These are phyloP conservation scores for Aepyceros melampus DNA, from an alignment of 2,113 vertebrate genomes.

Conservation along the genomic window DNA sequence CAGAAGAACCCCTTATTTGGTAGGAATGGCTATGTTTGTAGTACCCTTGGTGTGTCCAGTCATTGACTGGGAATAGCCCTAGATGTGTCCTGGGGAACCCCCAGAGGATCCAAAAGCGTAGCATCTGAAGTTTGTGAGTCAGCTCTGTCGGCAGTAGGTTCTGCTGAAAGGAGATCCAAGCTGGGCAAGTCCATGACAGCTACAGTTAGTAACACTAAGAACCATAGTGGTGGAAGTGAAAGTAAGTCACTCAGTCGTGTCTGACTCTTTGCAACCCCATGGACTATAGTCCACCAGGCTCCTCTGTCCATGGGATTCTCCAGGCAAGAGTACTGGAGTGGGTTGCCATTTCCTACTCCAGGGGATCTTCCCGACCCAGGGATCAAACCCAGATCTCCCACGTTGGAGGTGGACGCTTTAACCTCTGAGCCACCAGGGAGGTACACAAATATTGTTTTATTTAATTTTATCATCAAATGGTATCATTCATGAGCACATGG, in stretches of 20 bases:
- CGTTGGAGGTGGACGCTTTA: no score
- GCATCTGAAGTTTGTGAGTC: not conserved
- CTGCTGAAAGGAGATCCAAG: not conserved
- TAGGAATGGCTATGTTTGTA: not conserved
- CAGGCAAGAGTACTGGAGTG: no score
- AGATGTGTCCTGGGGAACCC: not conserved
- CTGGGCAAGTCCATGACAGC: not conserved
- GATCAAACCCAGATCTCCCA: no score
- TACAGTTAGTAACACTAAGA: conserved; percentile 1
- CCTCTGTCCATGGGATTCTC: no score
- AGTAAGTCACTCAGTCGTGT: no score
- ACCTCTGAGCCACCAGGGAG: not conserved
- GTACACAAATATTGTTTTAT: not conserved
- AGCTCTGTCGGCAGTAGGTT: not conserved
- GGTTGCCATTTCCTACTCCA: no score
- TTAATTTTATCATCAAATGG: conserved; percentile 26
- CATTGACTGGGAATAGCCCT: not conserved
- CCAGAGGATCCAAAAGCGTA: not conserved
- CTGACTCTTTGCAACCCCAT: no score
- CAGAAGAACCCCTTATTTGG: not conserved
- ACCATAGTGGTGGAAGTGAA: not conserved
- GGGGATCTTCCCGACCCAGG: no score
- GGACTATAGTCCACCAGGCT: no score
- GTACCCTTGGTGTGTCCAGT: not conserved
- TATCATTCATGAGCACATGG: not conserved